A percentile compares a stretch with the other conserved stretches of the same genome.
Evolutionary conservation across 2,797 vertebrate species (phyloP).

Genomic region (Cossypha heuglini): DNA sequence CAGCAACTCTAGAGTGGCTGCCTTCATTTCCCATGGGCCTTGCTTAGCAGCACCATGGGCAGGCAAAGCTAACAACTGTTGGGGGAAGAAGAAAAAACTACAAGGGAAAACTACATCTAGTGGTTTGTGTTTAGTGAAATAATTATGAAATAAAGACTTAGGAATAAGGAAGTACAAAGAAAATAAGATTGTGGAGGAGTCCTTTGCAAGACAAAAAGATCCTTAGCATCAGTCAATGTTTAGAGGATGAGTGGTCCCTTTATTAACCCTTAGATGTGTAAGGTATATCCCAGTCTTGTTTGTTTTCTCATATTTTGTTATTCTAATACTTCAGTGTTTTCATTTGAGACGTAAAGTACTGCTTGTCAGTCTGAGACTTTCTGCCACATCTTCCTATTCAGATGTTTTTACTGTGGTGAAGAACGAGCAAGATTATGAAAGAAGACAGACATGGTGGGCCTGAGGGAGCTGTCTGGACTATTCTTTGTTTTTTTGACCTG

Average conservation of each 20-base stretch:
- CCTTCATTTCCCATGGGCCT: background rate
- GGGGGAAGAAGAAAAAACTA: background rate
- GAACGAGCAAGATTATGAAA: background rate
- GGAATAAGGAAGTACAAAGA: background rate
- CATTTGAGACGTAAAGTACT: constrained; percentile 21
- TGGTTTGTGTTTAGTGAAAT: background rate
- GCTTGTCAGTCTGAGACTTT: background rate
- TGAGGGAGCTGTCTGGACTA: background rate
- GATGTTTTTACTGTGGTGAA: constrained; percentile 6
- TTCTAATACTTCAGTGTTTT: background rate
- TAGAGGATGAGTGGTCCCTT: background rate
- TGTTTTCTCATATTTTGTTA: background rate
- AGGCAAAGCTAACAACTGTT: background rate
- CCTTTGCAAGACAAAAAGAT: background rate
- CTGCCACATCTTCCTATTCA: constrained; percentile 19
- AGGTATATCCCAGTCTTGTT: background rate
- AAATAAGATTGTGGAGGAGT: background rate
- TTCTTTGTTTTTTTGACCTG: background rate
- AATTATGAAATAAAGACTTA: background rate
- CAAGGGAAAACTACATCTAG: background rate
- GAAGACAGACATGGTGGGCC: background rate
- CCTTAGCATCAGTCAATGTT: background rate
- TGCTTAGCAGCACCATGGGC: background rate
- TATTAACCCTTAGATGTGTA: background rate
- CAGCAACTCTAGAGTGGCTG: background rate